A percentile compares a stretch with the other conserved stretches of the same genome.
These are phyloP conservation scores for Seira musarum DNA, from an alignment of 2,888 invertebrate genomes.

Conservation along the genomic window DNA sequence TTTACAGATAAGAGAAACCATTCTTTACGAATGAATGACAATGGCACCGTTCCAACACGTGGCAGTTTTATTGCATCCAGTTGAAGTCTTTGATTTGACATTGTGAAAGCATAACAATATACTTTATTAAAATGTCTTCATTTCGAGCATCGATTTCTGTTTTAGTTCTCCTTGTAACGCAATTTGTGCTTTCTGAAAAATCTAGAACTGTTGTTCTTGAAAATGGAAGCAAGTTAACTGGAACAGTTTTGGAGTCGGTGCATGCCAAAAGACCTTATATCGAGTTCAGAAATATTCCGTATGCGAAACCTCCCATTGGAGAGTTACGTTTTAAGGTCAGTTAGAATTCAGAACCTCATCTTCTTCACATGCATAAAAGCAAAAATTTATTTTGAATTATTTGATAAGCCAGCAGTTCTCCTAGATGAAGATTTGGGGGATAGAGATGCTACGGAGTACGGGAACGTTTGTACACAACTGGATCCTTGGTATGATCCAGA, in stretches of 20 bases:
- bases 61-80: too few species aligned
- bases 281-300: conserved; percentile 50
- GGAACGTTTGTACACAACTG: conserved; percentile 53
- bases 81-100: too few species aligned
- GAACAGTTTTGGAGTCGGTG: conserved; percentile 10
- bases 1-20: too few species aligned
- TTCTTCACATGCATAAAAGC: too few species aligned
- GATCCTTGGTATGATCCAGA: conserved; percentile 50
- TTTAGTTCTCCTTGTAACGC: too few species aligned
- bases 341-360: not conserved
- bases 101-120: too few species aligned
- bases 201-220: not conserved
- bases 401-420: conserved; percentile 16
- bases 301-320: conserved; percentile 45
- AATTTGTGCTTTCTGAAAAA: not conserved
- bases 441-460: conserved; percentile 51
- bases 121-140: too few species aligned
- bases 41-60: too few species aligned
- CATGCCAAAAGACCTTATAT: conserved; percentile 31
- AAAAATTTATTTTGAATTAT: conserved; percentile 1
- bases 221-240: conserved; percentile 45
- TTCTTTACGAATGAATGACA: too few species aligned
- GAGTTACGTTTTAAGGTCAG: conserved; percentile 44
- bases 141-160: too few species aligned
- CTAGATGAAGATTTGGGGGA: conserved; percentile 24